Evolutionary conservation across 2,888 invertebrate species (phyloP).

Genomic region (Frankliniella fusca): DNA sequence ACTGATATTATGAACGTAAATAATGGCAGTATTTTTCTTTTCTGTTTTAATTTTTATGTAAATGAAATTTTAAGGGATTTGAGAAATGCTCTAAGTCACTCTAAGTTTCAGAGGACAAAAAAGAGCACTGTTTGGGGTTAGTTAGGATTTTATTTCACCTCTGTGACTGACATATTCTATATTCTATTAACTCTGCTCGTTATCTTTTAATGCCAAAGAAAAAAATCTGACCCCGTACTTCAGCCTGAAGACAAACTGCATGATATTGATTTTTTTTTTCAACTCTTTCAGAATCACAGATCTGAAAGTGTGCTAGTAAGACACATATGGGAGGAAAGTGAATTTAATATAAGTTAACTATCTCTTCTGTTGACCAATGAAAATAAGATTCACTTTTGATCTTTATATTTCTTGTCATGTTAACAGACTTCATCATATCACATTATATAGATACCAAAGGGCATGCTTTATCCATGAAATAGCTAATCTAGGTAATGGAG

Average conservation of each 20-base stretch:
- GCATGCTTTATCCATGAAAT: too few relatives aligned
- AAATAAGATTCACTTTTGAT: not conserved
- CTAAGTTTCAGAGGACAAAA: not conserved
- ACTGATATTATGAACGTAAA: not conserved
- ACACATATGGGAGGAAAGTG: not conserved
- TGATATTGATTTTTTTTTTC: not conserved
- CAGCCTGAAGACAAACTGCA: too few relatives aligned
- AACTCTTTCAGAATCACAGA: not conserved
- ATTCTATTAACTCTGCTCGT: not conserved
- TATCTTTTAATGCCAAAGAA: too few relatives aligned
- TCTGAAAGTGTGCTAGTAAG: not conserved
- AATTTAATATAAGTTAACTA: not conserved
- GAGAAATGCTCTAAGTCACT: not conserved
- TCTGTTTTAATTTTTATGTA: too few relatives aligned
- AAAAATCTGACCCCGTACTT: too few relatives aligned
- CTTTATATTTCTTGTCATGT: not conserved
- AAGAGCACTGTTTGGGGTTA: not conserved
- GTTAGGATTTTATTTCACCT: conserved; percentile 1
- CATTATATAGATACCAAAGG: too few relatives aligned
- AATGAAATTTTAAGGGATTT: not conserved
- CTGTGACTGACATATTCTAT: conserved; percentile 10
- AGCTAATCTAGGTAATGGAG: too few relatives aligned
- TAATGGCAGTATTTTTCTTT: not conserved
- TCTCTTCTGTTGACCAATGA: not conserved
- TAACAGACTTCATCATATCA: not conserved